These are phyloP conservation scores for Cirrhinus molitorella DNA, from an alignment of 2,797 vertebrate genomes.

Conservation along the genomic window DNA sequence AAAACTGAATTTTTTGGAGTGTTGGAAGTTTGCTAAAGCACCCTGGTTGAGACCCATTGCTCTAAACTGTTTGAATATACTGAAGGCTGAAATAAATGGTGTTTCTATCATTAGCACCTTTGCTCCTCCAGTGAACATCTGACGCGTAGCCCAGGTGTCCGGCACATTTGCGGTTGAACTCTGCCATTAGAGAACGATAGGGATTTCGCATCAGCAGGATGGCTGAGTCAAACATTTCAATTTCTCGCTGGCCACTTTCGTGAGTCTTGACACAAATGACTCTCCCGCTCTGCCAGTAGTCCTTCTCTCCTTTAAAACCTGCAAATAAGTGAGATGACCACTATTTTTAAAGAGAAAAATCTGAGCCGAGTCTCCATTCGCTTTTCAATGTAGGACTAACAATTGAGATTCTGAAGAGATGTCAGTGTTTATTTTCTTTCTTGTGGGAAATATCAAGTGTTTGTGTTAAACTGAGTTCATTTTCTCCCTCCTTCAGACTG, in stretches of 20 bases:
- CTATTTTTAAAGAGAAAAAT: neutral
- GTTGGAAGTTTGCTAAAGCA: neutral
- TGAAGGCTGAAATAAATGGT: neutral
- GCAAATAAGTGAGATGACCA: neutral
- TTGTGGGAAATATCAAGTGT: neutral
- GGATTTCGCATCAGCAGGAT: conserved; percentile 95
- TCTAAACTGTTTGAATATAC: neutral
- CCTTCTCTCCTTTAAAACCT: conserved; percentile 99
- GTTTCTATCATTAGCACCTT: conserved; percentile 78
- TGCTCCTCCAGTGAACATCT: conserved; percentile 92
- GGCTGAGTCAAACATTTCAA: conserved; percentile 93
- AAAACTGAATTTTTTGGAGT: too few species aligned
- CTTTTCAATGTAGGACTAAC: neutral
- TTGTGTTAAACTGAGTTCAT: neutral
- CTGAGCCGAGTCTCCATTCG: neutral
- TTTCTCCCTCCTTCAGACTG: neutral
- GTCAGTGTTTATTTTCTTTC: neutral
- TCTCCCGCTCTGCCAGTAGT: conserved; percentile 95
- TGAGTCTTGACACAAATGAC: conserved; percentile 97
- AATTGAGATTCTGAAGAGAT: conserved; percentile 74
- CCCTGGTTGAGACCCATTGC: neutral
- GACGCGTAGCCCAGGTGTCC: conserved; percentile 94
- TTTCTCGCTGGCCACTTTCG: conserved; percentile 92
- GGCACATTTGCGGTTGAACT: conserved; percentile 95
- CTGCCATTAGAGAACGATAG: conserved; percentile 91